These are phyloP conservation scores for Echiichthys vipera DNA, from an alignment of 2,797 vertebrate genomes.

Conservation along the genomic window DNA sequence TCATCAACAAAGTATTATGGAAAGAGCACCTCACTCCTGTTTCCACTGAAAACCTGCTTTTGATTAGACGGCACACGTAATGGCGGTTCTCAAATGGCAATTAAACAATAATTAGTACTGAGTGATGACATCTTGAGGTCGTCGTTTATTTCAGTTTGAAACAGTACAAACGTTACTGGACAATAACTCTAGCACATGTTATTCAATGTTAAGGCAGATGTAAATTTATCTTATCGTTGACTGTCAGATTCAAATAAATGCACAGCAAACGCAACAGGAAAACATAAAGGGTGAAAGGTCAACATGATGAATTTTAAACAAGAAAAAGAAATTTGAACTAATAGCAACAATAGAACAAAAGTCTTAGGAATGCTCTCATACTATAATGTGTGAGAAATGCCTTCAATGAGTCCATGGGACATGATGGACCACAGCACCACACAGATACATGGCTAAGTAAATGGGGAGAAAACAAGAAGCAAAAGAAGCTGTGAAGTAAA, in stretches of 20 bases:
- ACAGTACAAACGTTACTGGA: conserved; percentile 59
- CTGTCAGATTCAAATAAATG: conserved; percentile 48
- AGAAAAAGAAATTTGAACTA: conserved; percentile 33
- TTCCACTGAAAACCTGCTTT: conserved; percentile 60
- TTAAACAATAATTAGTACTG: conserved; percentile 45
- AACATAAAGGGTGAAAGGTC: not conserved
- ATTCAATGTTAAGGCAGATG: conserved; percentile 75
- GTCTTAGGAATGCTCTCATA: too few species aligned
- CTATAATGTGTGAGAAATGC: conserved; percentile 34
- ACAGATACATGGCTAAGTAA: conserved; percentile 30
- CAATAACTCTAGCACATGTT: conserved; percentile 40
- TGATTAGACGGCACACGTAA: conserved; percentile 54
- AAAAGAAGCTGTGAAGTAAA: conserved; percentile 26
- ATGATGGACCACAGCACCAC: conserved; percentile 17
- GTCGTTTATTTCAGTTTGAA: conserved; percentile 77
- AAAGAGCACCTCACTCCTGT: conserved; percentile 63
- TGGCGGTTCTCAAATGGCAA: conserved; percentile 39
- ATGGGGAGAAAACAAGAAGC: conserved; percentile 1
- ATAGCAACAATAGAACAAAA: conserved; percentile 29
- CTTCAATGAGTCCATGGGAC: conserved; percentile 11
- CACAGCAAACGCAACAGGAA: conserved; percentile 30
- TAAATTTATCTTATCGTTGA: conserved; percentile 42
- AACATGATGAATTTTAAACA: conserved; percentile 5
- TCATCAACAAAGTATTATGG: conserved; percentile 61
- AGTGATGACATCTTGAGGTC: conserved; percentile 48